Evolutionary conservation across 2,797 vertebrate genomes (phyloP).

Genomic region (Nannoperca australis): DNA sequence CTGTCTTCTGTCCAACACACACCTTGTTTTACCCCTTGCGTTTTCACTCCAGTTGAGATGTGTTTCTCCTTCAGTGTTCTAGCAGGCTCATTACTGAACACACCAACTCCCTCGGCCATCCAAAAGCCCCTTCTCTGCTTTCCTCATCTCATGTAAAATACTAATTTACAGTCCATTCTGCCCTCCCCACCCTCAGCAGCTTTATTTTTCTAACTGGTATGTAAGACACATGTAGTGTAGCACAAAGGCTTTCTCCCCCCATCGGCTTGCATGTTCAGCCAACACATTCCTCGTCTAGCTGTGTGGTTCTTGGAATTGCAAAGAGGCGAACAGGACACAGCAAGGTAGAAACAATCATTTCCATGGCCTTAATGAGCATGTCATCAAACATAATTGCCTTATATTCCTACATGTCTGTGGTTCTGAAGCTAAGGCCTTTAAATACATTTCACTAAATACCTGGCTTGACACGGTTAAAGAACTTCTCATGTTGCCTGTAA

Average conservation of each 20-base stretch:
- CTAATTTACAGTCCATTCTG: constrained; percentile 51
- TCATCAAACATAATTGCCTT: constrained; percentile 34
- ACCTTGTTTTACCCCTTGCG: constrained; percentile 11
- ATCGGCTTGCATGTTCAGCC: constrained; percentile 60
- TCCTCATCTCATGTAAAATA: constrained; percentile 73
- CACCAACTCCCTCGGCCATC: constrained; percentile 39
- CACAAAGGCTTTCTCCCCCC: constrained; percentile 35
- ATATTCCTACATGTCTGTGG: constrained; percentile 23
- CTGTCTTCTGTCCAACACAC: constrained; percentile 37
- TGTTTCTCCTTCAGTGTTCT: constrained; percentile 41
- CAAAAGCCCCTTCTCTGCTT: constrained; percentile 63
- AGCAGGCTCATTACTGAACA: constrained; percentile 63
- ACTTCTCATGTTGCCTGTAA: constrained; percentile 32
- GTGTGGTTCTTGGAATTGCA: constrained; percentile 30
- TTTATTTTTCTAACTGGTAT: constrained; percentile 57
- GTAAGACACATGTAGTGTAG: constrained; percentile 56
- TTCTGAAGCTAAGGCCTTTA: constrained; percentile 3
- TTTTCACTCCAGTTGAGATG: constrained; percentile 39
- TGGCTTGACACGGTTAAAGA: constrained; percentile 29
- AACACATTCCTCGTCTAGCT: constrained; percentile 61
- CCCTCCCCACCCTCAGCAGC: constrained; percentile 34
- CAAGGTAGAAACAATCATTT: constrained; percentile 24
- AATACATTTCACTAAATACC: constrained; percentile 27
- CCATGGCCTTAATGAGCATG: constrained; percentile 40
- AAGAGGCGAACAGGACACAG: constrained; percentile 18